phyloP scores from a whole-genome alignment of 2,113 vertebrate species.

The Pomatorhinus ruficollis region DNA sequence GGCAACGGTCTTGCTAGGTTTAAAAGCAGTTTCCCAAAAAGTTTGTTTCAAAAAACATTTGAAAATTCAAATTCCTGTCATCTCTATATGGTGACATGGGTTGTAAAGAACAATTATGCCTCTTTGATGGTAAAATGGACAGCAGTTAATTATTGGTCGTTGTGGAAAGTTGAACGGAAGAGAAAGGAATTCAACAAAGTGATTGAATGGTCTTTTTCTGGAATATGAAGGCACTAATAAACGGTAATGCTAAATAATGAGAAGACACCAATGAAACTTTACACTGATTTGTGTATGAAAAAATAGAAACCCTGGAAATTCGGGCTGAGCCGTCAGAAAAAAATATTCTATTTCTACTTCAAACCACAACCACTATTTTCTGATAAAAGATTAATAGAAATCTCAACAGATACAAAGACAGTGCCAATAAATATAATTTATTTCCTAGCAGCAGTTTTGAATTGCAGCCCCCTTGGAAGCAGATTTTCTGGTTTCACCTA shows the following conservation, averaged over 20 bases:
- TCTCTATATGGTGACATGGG: not conserved
- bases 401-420: not conserved
- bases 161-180: not conserved
- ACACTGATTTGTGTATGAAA: not conserved
- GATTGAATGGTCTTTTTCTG: not conserved
- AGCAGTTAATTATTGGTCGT: not conserved
- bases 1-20: not conserved
- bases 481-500: not conserved
- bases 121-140: not conserved
- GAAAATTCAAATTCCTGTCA: not conserved
- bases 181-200: not conserved
- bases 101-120: not conserved
- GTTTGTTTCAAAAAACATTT: not conserved
- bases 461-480: not conserved
- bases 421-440: not conserved
- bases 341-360: not conserved
- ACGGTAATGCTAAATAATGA: not conserved
- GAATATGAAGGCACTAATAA: not conserved
- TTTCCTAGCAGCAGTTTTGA: not conserved
- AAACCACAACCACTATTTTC: not conserved
- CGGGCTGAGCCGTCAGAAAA: not conserved
- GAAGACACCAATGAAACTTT: not conserved
- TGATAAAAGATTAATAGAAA: not conserved
- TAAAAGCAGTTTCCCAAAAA: not conserved
- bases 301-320: not conserved